Conservation (phyloP, 2,113 vertebrate genomes). For the Triplophysa tibetana region DNA sequence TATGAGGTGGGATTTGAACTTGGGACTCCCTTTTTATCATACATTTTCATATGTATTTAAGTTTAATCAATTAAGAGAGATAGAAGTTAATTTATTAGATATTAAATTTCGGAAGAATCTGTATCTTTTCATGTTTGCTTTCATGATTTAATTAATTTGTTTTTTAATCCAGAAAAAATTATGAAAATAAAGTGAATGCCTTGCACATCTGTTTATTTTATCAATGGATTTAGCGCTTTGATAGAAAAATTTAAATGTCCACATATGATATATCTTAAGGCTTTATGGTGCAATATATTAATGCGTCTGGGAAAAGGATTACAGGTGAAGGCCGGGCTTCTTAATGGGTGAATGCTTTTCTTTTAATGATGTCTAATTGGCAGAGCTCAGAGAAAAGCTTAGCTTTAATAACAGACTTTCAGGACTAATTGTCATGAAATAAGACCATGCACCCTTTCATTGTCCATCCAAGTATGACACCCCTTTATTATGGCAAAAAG, state of each 20-base stretch:
- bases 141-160: too few relatives aligned
- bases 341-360: neutral
- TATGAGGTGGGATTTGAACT: conserved; percentile 2
- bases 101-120: too few relatives aligned
- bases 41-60: too few relatives aligned
- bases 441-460: neutral
- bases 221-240: too few relatives aligned
- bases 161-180: too few relatives aligned
- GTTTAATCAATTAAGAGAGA: too few relatives aligned
- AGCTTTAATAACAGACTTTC: conserved; percentile 20
- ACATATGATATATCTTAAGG: neutral
- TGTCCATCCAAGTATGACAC: neutral
- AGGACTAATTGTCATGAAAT: conserved; percentile 33
- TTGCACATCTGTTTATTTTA: too few relatives aligned
- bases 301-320: neutral
- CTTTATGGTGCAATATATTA: neutral
- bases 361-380: conserved; percentile 39
- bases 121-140: too few relatives aligned
- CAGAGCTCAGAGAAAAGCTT: conserved; percentile 10
- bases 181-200: too few relatives aligned
- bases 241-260: too few relatives aligned
- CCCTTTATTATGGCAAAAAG: neutral
- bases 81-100: too few relatives aligned
- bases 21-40: neutral
- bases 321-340: conserved; percentile 31